Evolutionary conservation across 2,797 vertebrate species (phyloP), one percentile per base, ranked within the genome.

Genomic region (Sebastes oblongus): DNA sequence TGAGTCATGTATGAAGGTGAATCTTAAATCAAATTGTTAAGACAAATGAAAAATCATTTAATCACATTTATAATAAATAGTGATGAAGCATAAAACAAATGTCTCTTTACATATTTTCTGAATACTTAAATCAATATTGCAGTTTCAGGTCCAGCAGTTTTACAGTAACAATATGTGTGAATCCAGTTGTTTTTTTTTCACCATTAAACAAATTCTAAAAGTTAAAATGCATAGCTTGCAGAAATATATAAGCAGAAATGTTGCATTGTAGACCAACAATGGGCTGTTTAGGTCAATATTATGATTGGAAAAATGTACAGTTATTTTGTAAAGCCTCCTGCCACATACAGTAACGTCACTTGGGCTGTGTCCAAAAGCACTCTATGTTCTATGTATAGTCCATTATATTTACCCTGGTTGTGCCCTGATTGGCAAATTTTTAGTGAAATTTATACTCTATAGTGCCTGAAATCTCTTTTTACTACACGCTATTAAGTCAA

Each of bases 1-100:
- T 61, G 3, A 62, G 5, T 69, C 4, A 58, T 55, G 56, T 64
- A 11, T 66, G 16, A 25, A 22, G 3, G 34, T 27, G 20, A 24
- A 54, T 42, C 20, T 29, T 3, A 0, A 52, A 52, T 12, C 36
- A 10, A 67, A 32, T 30, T 29, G 46, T 36, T 64, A 13, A 18
- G n/a, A 29, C 13, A 72, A 46, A 12, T 46, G 1, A 46, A 42
- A 22, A 50, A 24, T 24, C 1, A 68, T 61, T 6, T 27, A 68
- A 56, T 52, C 2, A 65, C 3, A 56, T 62, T 22, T 50, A 10
- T 30, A 78, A 86, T 84, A 88, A 85, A 90, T 74, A 72, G 5
- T 22, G 6, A 65, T 68, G 9, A 81, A 82, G 62, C 71, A 84
- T 65, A 5, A 32, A 68, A 36, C 18, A 8, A 36, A 29, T 13